Evolutionary conservation across 2,888 invertebrate species (phyloP).

Genomic region (Dyspetes luteomarginatus): DNA sequence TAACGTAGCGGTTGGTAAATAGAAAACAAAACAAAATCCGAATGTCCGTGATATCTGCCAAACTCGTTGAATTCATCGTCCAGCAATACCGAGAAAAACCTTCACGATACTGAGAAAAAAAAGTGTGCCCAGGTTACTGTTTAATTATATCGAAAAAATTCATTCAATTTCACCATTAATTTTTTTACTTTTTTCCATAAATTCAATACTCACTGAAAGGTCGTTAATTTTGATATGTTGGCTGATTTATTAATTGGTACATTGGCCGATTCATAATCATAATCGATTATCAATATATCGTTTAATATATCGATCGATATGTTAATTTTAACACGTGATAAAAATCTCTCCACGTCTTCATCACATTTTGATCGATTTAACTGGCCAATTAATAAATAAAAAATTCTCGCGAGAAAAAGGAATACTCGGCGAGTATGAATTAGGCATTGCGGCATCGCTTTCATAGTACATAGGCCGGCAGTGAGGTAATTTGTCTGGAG

Average conservation of each 20-base stretch:
- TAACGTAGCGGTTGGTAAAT: conserved; percentile 62
- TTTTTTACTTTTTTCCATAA: too few species aligned
- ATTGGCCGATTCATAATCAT: too few species aligned
- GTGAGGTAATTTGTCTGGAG: neutral
- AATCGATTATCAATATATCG: too few species aligned
- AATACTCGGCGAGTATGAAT: neutral
- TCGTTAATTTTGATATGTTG: too few species aligned
- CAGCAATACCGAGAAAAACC: neutral
- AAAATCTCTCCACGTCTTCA: too few species aligned
- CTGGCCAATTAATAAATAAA: neutral
- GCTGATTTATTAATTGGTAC: too few species aligned
- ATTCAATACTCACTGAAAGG: too few species aligned
- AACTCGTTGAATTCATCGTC: conserved; percentile 17
- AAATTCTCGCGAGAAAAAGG: neutral
- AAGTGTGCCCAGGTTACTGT: too few species aligned
- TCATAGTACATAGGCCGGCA: neutral
- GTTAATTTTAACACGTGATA: too few species aligned
- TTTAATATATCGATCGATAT: too few species aligned
- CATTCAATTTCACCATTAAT: neutral
- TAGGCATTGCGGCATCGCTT: neutral
- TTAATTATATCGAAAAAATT: neutral
- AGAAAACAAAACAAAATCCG: conserved; percentile 36
- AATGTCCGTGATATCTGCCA: conserved; percentile 2
- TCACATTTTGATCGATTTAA: neutral
- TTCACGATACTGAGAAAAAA: neutral